Evolutionary conservation across 2,797 vertebrate genomes (phyloP).

Genomic region (Micromesistius poutassou): DNA sequence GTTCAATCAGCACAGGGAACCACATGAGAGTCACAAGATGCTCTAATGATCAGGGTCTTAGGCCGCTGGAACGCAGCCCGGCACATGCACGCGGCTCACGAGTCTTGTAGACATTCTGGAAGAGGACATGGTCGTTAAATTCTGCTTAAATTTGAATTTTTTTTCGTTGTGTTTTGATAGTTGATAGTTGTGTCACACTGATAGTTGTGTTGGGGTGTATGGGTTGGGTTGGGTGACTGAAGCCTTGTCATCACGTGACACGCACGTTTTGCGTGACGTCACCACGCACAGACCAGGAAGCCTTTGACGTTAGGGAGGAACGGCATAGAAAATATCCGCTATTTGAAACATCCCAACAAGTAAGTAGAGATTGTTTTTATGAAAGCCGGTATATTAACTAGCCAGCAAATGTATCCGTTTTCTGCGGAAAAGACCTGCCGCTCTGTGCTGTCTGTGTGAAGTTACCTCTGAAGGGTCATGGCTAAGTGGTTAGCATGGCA

Average conservation of each 20-base stretch:
- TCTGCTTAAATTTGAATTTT: background rate
- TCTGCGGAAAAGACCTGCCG: background rate
- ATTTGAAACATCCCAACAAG: conserved; percentile 17
- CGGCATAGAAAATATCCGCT: conserved; percentile 26
- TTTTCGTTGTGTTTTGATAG: background rate
- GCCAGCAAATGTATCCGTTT: background rate
- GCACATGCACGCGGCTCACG: background rate
- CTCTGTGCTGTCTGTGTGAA: background rate
- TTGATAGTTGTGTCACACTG: background rate
- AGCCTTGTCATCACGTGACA: background rate
- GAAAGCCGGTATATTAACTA: background rate
- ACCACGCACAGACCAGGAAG: conserved; percentile 22
- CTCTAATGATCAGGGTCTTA: background rate
- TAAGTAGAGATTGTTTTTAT: background rate
- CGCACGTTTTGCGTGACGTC: conserved; percentile 20
- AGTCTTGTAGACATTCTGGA: background rate
- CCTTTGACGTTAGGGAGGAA: conserved; percentile 29
- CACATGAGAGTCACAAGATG: conserved; percentile 32
- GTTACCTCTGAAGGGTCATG: background rate
- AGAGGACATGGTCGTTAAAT: background rate
- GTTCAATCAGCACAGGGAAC: conserved; percentile 11
- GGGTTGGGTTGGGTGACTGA: background rate
- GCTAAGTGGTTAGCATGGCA: background rate
- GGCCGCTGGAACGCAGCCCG: background rate
- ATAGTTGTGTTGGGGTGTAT: too few species aligned